Conservation (phyloP, 2,113 vertebrate genomes). For the Lucifuga dentata region DNA sequence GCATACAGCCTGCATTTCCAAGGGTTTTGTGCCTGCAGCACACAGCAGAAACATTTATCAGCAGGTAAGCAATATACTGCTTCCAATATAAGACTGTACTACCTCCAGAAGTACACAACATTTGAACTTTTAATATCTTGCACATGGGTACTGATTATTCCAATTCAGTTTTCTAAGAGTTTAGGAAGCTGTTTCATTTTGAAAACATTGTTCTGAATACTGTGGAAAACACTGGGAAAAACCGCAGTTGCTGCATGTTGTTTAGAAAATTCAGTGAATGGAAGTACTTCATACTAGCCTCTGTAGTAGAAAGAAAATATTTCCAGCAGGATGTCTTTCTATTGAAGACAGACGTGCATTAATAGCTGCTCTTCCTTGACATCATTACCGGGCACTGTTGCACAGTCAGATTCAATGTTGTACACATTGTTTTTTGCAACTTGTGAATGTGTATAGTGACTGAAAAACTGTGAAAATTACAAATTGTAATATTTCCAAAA, state of each 20-base stretch:
- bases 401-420: no score
- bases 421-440: no score
- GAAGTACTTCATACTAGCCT: constrained; percentile 17
- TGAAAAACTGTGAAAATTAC: no score
- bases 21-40: constrained; percentile 20
- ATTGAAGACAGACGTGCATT: no score
- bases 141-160: neutral
- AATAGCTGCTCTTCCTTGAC: no score
- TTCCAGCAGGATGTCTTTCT: no score
- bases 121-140: neutral
- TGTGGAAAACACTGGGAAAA: constrained; percentile 1
- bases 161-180: neutral
- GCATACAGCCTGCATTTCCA: neutral
- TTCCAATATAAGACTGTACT: neutral
- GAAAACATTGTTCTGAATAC: constrained; percentile 2
- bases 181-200: neutral
- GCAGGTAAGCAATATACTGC: constrained; percentile 5
- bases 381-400: no score
- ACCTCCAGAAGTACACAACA: neutral
- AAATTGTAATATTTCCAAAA: no score
- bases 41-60: constrained; percentile 21
- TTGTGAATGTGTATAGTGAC: no score
- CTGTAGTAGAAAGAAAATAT: no score
- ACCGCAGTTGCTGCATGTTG: neutral
- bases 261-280: no score